Evolutionary conservation across 2,113 vertebrate genomes (phyloP).

Genomic region (Oryzias melastigma): DNA sequence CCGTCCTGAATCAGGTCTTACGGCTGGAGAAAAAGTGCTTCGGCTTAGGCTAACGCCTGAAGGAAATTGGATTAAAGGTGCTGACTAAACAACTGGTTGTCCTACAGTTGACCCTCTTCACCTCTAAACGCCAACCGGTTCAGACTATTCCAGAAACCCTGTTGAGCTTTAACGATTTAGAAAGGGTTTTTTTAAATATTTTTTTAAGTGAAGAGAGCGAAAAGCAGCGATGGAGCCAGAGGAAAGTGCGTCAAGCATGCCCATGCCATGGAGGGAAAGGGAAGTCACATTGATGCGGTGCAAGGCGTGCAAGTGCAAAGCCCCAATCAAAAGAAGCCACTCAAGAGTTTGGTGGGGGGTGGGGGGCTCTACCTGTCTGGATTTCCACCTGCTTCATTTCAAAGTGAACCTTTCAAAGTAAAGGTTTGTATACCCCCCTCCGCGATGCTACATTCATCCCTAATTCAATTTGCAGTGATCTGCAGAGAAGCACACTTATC

Average conservation of each 20-base stretch:
- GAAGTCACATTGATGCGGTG: conserved; percentile 40
- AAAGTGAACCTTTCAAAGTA: conserved; percentile 23
- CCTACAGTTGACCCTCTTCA: conserved; percentile 47
- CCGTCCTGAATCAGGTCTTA: conserved; percentile 48
- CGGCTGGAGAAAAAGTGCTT: conserved; percentile 42
- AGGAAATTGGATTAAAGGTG: conserved; percentile 58
- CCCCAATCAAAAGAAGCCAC: conserved; percentile 43
- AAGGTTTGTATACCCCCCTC: conserved; percentile 17
- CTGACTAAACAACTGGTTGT: conserved; percentile 57
- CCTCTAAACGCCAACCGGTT: conserved; percentile 19
- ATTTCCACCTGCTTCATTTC: not conserved
- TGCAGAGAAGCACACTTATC: conserved; percentile 63
- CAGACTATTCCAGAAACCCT: not conserved
- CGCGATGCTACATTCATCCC: conserved; percentile 58
- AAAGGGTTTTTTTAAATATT: not conserved
- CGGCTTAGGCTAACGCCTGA: conserved; percentile 28
- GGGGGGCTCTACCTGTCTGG: conserved; percentile 5
- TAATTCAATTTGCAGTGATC: conserved; percentile 75
- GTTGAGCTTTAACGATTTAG: conserved; percentile 1
- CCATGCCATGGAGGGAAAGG: conserved; percentile 49
- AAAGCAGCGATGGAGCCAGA: conserved; percentile 66
- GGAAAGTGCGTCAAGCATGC: conserved; percentile 58
- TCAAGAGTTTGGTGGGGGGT: conserved; percentile 17
- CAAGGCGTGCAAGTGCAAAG: conserved; percentile 48
- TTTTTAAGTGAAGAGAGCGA: conserved; percentile 30